These are phyloP conservation scores for Antheraea pernyi DNA, from an alignment of 1,140 invertebrate species.

Conservation along the genomic window DNA sequence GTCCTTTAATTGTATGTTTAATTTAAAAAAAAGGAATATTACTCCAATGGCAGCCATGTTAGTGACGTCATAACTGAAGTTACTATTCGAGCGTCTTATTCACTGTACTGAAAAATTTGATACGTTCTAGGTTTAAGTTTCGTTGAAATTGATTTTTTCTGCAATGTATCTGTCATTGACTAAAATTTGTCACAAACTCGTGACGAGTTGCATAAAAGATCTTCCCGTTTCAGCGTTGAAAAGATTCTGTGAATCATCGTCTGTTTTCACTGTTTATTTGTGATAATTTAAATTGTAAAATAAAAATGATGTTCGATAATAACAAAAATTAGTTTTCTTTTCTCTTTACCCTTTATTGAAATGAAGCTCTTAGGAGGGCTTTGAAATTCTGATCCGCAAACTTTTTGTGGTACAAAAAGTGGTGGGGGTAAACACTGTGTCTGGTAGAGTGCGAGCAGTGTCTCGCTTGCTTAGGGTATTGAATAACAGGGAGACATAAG, in stretches of 20 bases:
- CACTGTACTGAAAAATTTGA: slow-evolving; percentile 19
- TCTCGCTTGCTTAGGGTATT: no score
- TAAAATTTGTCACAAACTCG: slow-evolving; percentile 27
- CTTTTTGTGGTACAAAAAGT: no score
- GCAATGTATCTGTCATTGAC: slow-evolving; percentile 13
- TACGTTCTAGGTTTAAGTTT: slow-evolving; percentile 7
- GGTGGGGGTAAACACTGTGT: no score
- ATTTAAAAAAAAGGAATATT: no score
- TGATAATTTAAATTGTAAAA: slow-evolving; percentile 71
- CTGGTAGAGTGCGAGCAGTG: no score
- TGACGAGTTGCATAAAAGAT: slow-evolving; percentile 45
- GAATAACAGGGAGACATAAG: no score
- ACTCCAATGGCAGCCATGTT: no score
- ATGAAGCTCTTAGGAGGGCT: no score
- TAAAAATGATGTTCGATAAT: slow-evolving; percentile 50
- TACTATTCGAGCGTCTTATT: background rate
- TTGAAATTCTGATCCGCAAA: no score
- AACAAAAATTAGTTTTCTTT: slow-evolving; percentile 33
- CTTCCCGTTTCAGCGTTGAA: slow-evolving; percentile 48
- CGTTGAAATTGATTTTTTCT: background rate
- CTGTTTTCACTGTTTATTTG: slow-evolving; percentile 72
- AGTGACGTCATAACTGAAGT: no score
- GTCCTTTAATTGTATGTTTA: no score
- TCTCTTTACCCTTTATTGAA: no score
- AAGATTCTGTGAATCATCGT: slow-evolving; percentile 76